Conservation (phyloP, 2,888 invertebrate species). For the Alviniconcha strummeri region DNA sequence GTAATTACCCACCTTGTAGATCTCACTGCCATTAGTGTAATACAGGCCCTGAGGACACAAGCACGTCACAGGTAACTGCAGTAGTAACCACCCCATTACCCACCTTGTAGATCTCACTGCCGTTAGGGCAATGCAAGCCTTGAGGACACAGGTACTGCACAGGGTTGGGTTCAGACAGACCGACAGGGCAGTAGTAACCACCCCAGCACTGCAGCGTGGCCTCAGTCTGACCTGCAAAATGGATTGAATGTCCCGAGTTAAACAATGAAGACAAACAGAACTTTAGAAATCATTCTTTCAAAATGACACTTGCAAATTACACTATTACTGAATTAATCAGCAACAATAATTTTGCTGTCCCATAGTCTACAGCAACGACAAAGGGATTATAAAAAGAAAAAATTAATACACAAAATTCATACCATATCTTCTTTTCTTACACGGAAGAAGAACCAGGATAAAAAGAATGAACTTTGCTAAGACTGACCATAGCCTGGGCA, state of each 20-base stretch:
- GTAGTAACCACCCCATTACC: conserved; percentile 50
- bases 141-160: conserved; percentile 60
- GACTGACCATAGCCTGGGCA: not conserved
- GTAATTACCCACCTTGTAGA: conserved; percentile 57
- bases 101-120: conserved; percentile 66
- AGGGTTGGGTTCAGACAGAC: conserved; percentile 61
- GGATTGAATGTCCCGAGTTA: not conserved
- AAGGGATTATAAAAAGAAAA: too few species aligned
- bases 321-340: too few species aligned
- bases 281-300: too few species aligned
- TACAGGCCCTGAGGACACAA: conserved; percentile 66
- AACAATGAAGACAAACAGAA: too few species aligned
- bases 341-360: too few species aligned
- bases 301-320: too few species aligned
- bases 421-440: too few species aligned
- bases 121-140: conserved; percentile 70
- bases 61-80: conserved; percentile 62
- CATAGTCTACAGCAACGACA: too few species aligned
- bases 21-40: conserved; percentile 69
- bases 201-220: conserved; percentile 64
- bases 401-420: too few species aligned
- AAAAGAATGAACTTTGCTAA: too few species aligned
- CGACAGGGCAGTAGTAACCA: conserved; percentile 68
- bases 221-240: conserved; percentile 63
- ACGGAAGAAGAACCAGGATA: too few species aligned